Percentiles rank a stretch among this genome's conserved stretches.
Evolutionary conservation across 2,113 vertebrate genomes (phyloP).

Genomic region (Corydoras maculifer): DNA sequence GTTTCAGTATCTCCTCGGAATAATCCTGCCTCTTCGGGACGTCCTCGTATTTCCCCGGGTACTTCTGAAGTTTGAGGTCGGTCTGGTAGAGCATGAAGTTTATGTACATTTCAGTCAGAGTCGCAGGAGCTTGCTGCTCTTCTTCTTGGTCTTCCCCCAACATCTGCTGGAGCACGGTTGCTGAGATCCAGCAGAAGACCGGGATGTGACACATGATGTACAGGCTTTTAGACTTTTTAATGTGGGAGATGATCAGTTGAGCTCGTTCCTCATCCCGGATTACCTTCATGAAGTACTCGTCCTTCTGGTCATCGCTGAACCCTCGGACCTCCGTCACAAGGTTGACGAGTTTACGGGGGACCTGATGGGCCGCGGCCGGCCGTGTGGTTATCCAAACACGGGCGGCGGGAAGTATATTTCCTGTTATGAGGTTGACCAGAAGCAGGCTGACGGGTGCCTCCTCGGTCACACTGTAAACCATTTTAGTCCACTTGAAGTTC

Average conservation of each 20-base stretch:
- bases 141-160: too few relatives aligned
- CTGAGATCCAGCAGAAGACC: slow-evolving; percentile 37
- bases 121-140: too few relatives aligned
- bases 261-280: slow-evolving; percentile 10
- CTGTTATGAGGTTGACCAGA: slow-evolving; percentile 21
- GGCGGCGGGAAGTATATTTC: slow-evolving; percentile 19
- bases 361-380: slow-evolving; percentile 19
- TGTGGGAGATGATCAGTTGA: slow-evolving; percentile 10
- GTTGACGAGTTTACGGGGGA: slow-evolving; percentile 21
- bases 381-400: slow-evolving; percentile 22
- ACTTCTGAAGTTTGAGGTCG: not conserved
- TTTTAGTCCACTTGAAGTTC: slow-evolving; percentile 13
- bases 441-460: slow-evolving; percentile 8
- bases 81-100: too few relatives aligned
- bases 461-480: slow-evolving; percentile 1
- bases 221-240: slow-evolving; percentile 28
- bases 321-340: slow-evolving; percentile 37
- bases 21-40: not conserved
- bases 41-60: not conserved
- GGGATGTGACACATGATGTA: slow-evolving; percentile 39
- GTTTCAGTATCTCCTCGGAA: not conserved
- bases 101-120: too few relatives aligned
- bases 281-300: slow-evolving; percentile 12
- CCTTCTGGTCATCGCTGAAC: slow-evolving; percentile 38
- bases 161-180: slow-evolving; percentile 22